Base-by-base conservation (phyloP, 2,888 invertebrate genomes). In the Philereme transversata region DNA sequence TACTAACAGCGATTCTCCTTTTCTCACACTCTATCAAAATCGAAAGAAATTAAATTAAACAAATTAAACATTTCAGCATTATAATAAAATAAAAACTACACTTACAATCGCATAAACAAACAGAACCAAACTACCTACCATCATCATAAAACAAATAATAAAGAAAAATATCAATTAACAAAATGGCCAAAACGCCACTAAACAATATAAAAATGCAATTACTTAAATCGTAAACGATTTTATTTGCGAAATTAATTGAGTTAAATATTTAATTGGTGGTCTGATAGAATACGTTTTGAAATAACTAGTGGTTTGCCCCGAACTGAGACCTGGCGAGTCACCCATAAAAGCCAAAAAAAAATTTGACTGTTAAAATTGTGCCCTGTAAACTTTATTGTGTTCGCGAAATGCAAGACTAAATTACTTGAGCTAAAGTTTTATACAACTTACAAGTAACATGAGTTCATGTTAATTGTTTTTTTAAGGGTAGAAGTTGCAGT, bases 141-240 rank as follows among this genome's bases (percentile, higher is more conserved):
- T 22, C 33, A 51, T 55, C 57, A 58, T 75, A 66, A 77, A 77
- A 70, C 54, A 33, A 62, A 67, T 49, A 64, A 68, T 72, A 68
- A 71, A 71, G 57, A 61, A 59, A 53, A 60, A 40, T 45, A 56
- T 65, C 50, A 36, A 57, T 65, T 70, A 70, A 71, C 68, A 64
- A 72, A 72, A 76, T 48, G 60, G 53, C 41, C 34, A 41, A 50
- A 46, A 50, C 46, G 41, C 45, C 59, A 59, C 51, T 48, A 51
- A 57, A 73, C 67, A 74, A 71, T 72, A 77, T 78, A 77, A 77
- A 79, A 82, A 73, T 70, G 68, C 71, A 76, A 74, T 79, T 75
- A 75, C 74, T 76, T 73, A 66, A 71, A 74, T 70, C 70, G 71
- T 72, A 76, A 73, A 81, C 70, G 67, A 72, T 65, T 75, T 72